These are phyloP conservation scores for Saguinus imperator DNA, from an alignment of 2,113 vertebrate genomes.

Conservation along the genomic window DNA sequence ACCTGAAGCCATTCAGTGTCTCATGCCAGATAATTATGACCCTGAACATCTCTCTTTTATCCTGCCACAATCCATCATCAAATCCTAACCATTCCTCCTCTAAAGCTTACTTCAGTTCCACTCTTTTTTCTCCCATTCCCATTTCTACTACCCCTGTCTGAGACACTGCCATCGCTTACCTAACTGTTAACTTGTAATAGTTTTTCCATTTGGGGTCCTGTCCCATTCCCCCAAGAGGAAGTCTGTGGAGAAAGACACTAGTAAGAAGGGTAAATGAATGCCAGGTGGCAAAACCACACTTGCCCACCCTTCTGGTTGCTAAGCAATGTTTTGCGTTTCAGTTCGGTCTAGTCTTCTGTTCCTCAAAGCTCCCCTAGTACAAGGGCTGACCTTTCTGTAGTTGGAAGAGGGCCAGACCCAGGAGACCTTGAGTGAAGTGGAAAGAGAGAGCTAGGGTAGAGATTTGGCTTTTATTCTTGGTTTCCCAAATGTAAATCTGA, in stretches of 20 bases:
- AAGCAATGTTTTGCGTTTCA: not conserved
- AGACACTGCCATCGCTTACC: not conserved
- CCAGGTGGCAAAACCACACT: not conserved
- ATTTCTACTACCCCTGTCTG: not conserved
- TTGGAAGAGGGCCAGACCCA: not conserved
- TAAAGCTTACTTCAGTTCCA: not conserved
- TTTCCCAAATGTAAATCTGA: not conserved
- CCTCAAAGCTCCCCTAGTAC: not conserved
- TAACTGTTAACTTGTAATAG: not conserved
- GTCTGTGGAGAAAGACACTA: not conserved
- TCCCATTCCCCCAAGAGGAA: not conserved
- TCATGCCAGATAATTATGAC: not conserved
- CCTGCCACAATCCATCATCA: not conserved
- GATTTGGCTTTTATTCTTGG: not conserved
- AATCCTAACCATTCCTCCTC: not conserved
- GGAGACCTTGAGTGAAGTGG: conserved; percentile 1
- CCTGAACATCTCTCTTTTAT: not conserved
- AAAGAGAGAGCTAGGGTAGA: conserved; percentile 10
- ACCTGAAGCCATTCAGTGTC: not conserved
- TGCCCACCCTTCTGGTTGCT: not conserved
- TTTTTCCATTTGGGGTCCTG: not conserved
- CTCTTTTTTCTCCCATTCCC: not conserved
- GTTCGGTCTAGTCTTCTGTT: not conserved
- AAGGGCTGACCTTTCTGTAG: not conserved
- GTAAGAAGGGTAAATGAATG: not conserved